Base-by-base conservation (phyloP, 2,888 invertebrate genomes). In the Clivina fossor region DNA sequence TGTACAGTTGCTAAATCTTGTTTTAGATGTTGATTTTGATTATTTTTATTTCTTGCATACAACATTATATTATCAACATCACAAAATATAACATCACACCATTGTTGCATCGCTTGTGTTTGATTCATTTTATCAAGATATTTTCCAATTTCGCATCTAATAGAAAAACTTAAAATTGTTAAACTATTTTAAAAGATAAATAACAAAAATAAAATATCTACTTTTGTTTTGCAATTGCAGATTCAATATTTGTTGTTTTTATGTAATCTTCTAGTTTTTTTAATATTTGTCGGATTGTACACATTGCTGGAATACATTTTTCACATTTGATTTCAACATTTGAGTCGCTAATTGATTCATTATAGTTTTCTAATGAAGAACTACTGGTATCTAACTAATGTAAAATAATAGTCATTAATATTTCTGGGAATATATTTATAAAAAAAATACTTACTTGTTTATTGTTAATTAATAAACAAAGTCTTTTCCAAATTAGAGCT, bases 401-500 rank as follows among this genome's bases (percentile, higher is more conserved):
- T 40, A 4, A 4, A 11, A 40, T 11, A 40, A 40, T 40, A 18
- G 26, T 26, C 5, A 26, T 11, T 33, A 33, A 7, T 33, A 13
- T 43, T 24, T 15, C 58, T 47, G 44, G 57, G 38, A n/a, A n/a
- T n/a, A 16, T 19, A 40, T 4, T 22, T 20, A 13, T 40, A 18
- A n/a, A 4, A 28, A 8, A 54, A 58, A 41, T 46, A 58, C 32
- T 41, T 40, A 5, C 16, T 24, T 15, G 16, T 44, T 37, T 58
- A 51, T 26, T 13, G 28, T 46, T n/a, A 5, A 33, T 30, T 32
- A 48, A 41, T 9, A 49, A 19, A 40, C 53, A 49, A 15, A 59
- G 28, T 8, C 50, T 44, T 49, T 50, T 59, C 62, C 62, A 62
- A 15, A 61, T 48, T 11, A 60, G 32, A 8, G 51, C 26, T 4